These are phyloP conservation scores for Ellobius talpinus DNA, from an alignment of 2,113 vertebrate genomes.

Conservation along the genomic window DNA sequence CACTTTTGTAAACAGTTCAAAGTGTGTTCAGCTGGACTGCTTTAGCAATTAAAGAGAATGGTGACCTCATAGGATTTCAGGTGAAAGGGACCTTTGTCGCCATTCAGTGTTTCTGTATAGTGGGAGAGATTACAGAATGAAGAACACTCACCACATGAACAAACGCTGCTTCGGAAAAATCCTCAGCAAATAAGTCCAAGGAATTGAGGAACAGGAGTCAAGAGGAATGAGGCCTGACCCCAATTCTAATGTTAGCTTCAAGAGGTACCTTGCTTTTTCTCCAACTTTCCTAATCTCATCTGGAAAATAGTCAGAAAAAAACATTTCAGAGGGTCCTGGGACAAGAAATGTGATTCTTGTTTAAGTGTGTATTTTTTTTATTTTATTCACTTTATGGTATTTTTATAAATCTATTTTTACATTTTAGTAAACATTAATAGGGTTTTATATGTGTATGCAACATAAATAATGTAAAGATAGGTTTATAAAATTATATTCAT, in stretches of 20 bases:
- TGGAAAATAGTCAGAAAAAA: conserved; percentile 9
- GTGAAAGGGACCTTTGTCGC: background rate
- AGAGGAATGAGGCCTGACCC: background rate
- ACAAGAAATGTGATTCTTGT: background rate
- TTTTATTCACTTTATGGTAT: background rate
- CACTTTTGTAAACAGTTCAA: conserved; percentile 21
- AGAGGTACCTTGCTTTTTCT: conserved; percentile 16
- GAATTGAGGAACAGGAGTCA: rapidly evolving
- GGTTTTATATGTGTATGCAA: background rate
- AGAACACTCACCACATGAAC: background rate
- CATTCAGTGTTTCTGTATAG: background rate
- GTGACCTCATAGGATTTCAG: background rate
- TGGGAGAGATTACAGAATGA: background rate
- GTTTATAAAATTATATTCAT: background rate
- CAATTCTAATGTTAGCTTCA: background rate
- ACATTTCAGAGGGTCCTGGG: background rate
- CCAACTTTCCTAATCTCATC: background rate
- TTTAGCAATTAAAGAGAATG: conserved; percentile 26
- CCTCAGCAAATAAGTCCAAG: background rate
- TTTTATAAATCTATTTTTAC: conserved; percentile 26
- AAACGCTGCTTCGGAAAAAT: background rate
- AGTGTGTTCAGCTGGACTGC: conserved; percentile 22
- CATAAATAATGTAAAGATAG: background rate
- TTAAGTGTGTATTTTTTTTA: background rate
- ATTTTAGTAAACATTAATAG: background rate